Base-by-base conservation (phyloP, 2,888 invertebrate species). In the Pyrocoelia pectoralis region DNA sequence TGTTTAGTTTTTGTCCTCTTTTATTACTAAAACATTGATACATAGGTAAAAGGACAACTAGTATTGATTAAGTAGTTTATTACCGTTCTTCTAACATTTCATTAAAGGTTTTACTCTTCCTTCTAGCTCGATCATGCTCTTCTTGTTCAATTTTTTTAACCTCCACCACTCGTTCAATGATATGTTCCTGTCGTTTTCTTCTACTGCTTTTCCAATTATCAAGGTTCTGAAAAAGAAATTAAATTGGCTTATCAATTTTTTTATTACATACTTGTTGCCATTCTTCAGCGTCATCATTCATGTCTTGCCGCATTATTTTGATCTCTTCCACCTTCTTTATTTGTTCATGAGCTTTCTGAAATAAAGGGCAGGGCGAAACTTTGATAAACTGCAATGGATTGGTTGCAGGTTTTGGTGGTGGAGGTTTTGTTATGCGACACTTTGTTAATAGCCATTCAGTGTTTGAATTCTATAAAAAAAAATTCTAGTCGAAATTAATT, bases 201-300 rank as follows among this genome's bases (percentile, higher is more conserved):
- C 96, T 87, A 70, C 93, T 93, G 71, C 92, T 93, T 85, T 96
- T 96, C 96, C 95, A 95, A 82, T 92, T 94, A 83, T 95, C 94
- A 83, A 95, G 85, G 84, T 95, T 95, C 94, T 95, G 82, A 10
- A 79, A 76, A 71, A 56, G 69, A 71, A 70, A 68, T n/a, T 60
- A 56, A 18, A 33, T 33, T 4, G 59, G 62, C 50, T 12, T 12
- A 15, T 24, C 3, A 3, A 8, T 24, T 24, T 24, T 24, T 24
- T 5, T 24, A 24, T 2, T 33, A 33, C 33, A 1, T 82, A 94
- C 94, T 85, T 92, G 91, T 84, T 95, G 95, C 95, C 95, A 95
- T 79, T 94, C 94, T 82, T 94, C 94, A 69, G 92, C 91, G 73
- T 93, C 90, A 79, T 94, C 93, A 73, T 91, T 88, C 63, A 89